Evolutionary conservation across 2,888 invertebrate species (phyloP), one percentile per base, ranked within the genome.

Genomic region (Hipparchia sbordonii): DNA sequence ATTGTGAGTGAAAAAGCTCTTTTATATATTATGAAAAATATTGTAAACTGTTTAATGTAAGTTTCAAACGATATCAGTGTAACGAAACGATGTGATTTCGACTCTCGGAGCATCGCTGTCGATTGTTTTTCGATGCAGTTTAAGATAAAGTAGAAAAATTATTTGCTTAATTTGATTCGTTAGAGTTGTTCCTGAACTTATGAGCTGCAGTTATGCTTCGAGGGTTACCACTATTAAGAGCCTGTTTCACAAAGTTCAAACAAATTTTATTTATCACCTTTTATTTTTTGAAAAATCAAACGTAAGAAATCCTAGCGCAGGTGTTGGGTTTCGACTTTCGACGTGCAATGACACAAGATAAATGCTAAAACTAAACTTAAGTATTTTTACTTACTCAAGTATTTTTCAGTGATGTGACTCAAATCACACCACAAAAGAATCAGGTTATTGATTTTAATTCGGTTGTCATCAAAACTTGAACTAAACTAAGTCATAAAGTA

Each of bases 11-110:
- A 81, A 86, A 57, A 82, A 88, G 84, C 91, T 90, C 90, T 92
- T 93, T 93, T 93, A 92, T 93, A 92, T 92, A 89, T 92, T 91
- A 89, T 89, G 86, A 88, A 89, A 81, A 89, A 89, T 90, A 92
- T 91, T 91, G 87, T 92, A 90, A 91, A 93, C 92, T 87, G 87
- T 88, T 80, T 88, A 87, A 84, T 88, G 86, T 91, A 92, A 92
- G 91, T 85, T 84, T 83, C 89, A 85, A 86, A 84, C 82, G 85
- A 88, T 88, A 89, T 89, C 89, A 87, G 82, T 71, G 76, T 70
- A 56, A 65, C 57, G 66, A 12, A 9, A 12, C 61, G 54, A 51
- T 76, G 78, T 74, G 74, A 78, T 67, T 60, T 6, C 66, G 33
- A 48, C 62, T 72, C 63, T 75, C 72, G 13, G 56, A 73, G 67